Conservation (phyloP, 2,888 invertebrate genomes). For the Caenorhabditis sulstoni region DNA sequence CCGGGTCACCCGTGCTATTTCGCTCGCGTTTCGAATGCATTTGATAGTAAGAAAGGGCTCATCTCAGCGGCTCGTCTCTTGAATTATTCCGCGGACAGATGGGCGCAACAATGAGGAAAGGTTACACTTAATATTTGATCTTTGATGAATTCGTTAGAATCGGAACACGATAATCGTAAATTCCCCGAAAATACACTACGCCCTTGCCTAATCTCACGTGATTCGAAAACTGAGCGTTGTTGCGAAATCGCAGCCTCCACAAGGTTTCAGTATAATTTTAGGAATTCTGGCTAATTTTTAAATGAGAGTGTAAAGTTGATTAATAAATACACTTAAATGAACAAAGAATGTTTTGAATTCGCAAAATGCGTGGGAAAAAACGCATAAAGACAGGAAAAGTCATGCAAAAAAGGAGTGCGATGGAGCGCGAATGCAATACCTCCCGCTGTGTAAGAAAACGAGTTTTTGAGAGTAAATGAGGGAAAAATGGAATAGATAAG, state of each 20-base stretch:
- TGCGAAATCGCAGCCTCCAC: neutral
- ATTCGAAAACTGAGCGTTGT: conserved; percentile 2
- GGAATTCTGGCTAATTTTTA: too few species aligned
- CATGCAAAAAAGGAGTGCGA: conserved; percentile 20
- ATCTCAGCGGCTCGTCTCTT: neutral
- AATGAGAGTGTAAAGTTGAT: too few species aligned
- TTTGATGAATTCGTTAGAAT: neutral
- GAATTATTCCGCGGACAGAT: conserved; percentile 34
- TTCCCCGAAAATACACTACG: too few species aligned
- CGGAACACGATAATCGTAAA: too few species aligned
- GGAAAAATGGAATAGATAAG: neutral
- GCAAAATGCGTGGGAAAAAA: conserved; percentile 1
- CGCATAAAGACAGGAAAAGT: conserved; percentile 4
- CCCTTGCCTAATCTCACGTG: neutral
- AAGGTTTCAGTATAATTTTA: neutral
- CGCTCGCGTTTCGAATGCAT: conserved; percentile 22
- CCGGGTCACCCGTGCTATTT: neutral
- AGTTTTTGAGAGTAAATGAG: neutral
- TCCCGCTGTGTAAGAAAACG: neutral
- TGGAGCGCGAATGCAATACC: conserved; percentile 35
- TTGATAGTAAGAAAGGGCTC: conserved; percentile 18
- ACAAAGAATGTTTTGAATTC: conserved; percentile 7
- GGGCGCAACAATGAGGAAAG: too few species aligned
- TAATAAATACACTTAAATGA: neutral
- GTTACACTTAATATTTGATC: conserved; percentile 4